These are phyloP conservation scores for Cataglyphis livida DNA, from an alignment of 2,888 invertebrate genomes.

Conservation along the genomic window DNA sequence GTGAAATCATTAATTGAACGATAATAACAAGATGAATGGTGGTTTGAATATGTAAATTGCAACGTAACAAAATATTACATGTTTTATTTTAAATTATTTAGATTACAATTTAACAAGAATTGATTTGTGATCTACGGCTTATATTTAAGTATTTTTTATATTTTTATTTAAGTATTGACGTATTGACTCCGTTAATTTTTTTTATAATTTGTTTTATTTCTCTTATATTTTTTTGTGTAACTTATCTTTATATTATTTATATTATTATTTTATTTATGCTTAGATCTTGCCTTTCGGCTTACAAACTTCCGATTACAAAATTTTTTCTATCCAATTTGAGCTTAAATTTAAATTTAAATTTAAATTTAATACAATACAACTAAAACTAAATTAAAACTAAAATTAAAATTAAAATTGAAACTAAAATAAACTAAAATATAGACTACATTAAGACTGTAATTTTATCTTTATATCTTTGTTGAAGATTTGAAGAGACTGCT, in stretches of 20 bases:
- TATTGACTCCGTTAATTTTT: background rate
- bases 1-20: background rate
- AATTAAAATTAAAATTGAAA: too few species aligned
- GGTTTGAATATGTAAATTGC: background rate
- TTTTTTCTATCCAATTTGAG: too few species aligned
- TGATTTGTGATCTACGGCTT: background rate
- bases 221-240: background rate
- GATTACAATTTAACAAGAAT: background rate
- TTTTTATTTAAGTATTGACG: background rate
- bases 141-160: background rate
- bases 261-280: too few species aligned
- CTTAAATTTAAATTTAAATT: too few species aligned
- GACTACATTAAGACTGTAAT: too few species aligned
- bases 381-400: too few species aligned
- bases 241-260: background rate
- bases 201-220: background rate
- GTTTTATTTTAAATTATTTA: background rate
- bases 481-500: background rate
- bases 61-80: background rate
- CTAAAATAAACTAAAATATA: too few species aligned
- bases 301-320: too few species aligned
- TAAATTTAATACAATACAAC: too few species aligned
- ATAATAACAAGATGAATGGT: background rate
- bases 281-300: too few species aligned
- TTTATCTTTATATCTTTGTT: background rate